phyloP scores from a whole-genome alignment of 2,797 vertebrate species.

The Diglossa cyanea region DNA sequence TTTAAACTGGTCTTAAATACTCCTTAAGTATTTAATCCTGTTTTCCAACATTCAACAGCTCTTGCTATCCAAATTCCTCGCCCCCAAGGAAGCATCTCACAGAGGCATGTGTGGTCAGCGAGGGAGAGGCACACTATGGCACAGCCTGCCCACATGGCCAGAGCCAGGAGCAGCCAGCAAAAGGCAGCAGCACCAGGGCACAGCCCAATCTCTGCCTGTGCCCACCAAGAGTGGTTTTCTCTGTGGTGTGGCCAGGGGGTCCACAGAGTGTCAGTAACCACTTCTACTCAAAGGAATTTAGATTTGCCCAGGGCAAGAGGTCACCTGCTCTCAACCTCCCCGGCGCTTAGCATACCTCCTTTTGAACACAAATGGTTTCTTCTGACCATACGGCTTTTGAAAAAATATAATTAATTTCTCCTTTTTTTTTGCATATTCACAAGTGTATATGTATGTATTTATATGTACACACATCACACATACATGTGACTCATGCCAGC shows the following conservation, averaged over 20 bases:
- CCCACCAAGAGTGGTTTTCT: not conserved
- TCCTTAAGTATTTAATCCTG: not conserved
- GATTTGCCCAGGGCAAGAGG: not conserved
- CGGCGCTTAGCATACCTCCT: not conserved
- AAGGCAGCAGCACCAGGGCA: not conserved
- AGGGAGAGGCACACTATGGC: not conserved
- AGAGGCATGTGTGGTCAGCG: not conserved
- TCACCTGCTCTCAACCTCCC: not conserved
- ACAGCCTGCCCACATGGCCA: accelerated
- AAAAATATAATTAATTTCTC: not conserved
- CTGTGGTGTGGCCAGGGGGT: not conserved
- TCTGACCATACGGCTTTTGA: not conserved
- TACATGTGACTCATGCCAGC: not conserved
- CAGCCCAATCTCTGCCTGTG: not conserved
- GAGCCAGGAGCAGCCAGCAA: accelerated
- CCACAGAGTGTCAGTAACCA: not conserved
- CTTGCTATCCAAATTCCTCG: not conserved
- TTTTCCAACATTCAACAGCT: not conserved
- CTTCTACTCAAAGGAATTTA: not conserved
- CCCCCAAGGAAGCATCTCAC: accelerated
- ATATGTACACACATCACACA: not conserved
- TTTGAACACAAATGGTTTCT: not conserved
- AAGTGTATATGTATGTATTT: not conserved
- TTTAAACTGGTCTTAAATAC: not conserved
- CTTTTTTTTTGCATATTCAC: not conserved